These are phyloP conservation scores for Montipora cactus DNA, from an alignment of 64 coral and sea anemone genomes.

Conservation along the genomic window DNA sequence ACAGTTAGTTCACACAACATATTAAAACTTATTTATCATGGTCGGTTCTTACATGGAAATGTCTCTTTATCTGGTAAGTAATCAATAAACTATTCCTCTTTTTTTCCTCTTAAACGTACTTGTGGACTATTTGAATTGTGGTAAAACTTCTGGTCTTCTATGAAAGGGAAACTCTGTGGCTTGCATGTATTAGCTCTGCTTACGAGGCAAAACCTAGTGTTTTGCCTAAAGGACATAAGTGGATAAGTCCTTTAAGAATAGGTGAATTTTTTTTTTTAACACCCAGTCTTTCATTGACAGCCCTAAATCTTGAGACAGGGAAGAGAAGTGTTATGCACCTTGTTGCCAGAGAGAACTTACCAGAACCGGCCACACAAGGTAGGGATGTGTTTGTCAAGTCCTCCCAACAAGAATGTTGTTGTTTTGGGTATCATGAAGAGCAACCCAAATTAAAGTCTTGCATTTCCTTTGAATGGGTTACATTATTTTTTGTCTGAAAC, in stretches of 20 bases:
- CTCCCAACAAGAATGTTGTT: background rate
- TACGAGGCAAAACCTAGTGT: too few species aligned
- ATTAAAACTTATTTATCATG: slow-evolving; percentile 98
- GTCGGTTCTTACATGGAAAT: slow-evolving; percentile 99
- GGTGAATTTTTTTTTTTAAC: background rate
- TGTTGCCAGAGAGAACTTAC: slow-evolving; percentile 97
- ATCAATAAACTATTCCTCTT: too few species aligned
- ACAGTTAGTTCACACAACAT: slow-evolving; percentile 93
- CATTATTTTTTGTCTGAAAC: too few species aligned
- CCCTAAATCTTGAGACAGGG: slow-evolving; percentile 88
- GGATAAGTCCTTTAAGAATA: background rate
- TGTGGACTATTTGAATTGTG: too few species aligned
- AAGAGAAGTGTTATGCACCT: slow-evolving; percentile 98
- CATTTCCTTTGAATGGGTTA: too few species aligned
- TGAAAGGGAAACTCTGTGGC: too few species aligned
- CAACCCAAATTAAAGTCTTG: too few species aligned
- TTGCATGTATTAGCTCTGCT: too few species aligned
- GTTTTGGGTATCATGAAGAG: too few species aligned
- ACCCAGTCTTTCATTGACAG: slow-evolving; percentile 31
- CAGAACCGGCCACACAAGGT: slow-evolving; percentile 99
- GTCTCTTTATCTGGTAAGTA: slow-evolving; percentile 92
- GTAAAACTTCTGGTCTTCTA: too few species aligned
- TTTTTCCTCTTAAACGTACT: too few species aligned
- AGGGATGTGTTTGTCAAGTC: background rate
- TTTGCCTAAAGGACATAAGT: background rate